Evolutionary conservation across 2,888 invertebrate species (phyloP).

Genomic region (Trachelus troglodyta): DNA sequence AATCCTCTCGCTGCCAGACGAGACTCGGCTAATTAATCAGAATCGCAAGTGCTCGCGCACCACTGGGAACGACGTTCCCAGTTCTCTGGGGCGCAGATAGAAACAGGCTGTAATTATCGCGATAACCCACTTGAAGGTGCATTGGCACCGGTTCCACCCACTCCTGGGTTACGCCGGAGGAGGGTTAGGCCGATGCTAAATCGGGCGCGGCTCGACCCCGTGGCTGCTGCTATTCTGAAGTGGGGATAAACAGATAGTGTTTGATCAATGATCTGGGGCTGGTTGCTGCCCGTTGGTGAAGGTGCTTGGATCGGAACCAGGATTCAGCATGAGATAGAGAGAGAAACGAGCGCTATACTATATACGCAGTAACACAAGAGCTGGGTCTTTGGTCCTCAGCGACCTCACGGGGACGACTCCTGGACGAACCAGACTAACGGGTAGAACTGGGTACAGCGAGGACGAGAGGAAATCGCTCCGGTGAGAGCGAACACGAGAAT

Average conservation of each 20-base stretch:
- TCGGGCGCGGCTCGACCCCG: constrained; percentile 4
- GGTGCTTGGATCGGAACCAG: neutral
- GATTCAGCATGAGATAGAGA: constrained; percentile 9
- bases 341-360: constrained; percentile 11
- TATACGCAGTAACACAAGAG: neutral
- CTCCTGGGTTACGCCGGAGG: neutral
- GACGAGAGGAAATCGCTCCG: neutral
- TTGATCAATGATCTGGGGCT: constrained; percentile 47
- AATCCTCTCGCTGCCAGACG: neutral
- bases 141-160: constrained; percentile 16
- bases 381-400: neutral
- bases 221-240: constrained; percentile 2
- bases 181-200: constrained; percentile 3
- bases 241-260: constrained; percentile 42
- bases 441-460: neutral
- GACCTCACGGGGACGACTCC: neutral
- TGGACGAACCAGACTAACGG: neutral
- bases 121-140: constrained; percentile 37
- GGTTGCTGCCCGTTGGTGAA: constrained; percentile 13
- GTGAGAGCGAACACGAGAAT: constrained; percentile 19
- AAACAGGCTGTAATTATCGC: constrained; percentile 34
- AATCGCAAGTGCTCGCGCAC: constrained; percentile 16
- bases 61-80: neutral
- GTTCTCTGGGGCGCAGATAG: neutral
- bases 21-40: constrained; percentile 22